Conservation (phyloP, 2,113 vertebrate genomes). For the Solea solea region DNA sequence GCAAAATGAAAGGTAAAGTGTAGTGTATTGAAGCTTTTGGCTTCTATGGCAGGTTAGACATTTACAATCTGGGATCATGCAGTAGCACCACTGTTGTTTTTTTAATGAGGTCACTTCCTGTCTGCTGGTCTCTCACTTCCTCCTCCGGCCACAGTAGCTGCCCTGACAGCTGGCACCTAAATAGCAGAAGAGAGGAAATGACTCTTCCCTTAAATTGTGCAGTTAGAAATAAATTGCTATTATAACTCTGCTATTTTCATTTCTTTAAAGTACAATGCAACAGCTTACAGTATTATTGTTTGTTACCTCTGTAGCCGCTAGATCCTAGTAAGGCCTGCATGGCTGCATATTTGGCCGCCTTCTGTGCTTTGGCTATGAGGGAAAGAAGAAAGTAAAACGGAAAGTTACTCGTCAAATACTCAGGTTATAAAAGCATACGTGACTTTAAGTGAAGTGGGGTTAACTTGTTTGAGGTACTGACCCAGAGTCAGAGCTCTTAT, state of each 20-base stretch:
- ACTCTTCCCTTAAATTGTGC: background rate
- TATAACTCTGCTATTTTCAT: too few species aligned
- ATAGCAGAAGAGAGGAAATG: constrained; percentile 5
- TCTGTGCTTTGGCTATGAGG: constrained; percentile 75
- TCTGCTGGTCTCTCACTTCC: constrained; percentile 86
- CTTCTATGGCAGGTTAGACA: constrained; percentile 70
- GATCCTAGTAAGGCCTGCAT: constrained; percentile 76
- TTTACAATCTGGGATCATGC: constrained; percentile 90
- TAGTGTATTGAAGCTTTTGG: constrained; percentile 51
- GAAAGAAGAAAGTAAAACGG: constrained; percentile 6
- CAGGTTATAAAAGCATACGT: too few species aligned
- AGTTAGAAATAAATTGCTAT: too few species aligned
- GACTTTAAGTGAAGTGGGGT: too few species aligned
- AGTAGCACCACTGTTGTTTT: constrained; percentile 93
- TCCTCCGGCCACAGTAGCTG: constrained; percentile 90
- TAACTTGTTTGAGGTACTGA: too few species aligned
- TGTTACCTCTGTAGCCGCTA: constrained; percentile 79
- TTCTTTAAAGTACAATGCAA: too few species aligned
- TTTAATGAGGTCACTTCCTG: constrained; percentile 89
- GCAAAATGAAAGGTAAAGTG: constrained; percentile 21
- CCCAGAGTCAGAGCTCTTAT: too few species aligned
- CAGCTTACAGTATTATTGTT: too few species aligned
- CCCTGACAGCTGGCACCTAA: constrained; percentile 87
- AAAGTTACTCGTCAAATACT: background rate
- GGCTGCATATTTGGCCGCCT: constrained; percentile 78